Evolutionary conservation across 2,888 invertebrate genomes (phyloP).

Genomic region (Serrognathus titanus): DNA sequence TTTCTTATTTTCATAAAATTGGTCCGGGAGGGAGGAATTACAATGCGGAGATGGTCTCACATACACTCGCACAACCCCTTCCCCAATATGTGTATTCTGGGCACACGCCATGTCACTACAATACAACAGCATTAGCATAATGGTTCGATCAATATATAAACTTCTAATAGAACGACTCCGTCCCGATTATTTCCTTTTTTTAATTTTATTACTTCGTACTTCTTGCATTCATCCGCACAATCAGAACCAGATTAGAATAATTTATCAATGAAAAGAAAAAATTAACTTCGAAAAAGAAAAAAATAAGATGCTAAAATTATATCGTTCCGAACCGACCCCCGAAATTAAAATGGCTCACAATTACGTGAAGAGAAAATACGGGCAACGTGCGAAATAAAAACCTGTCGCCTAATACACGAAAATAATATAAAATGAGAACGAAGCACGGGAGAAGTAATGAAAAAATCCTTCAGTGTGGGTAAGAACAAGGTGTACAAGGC

Average conservation of each 20-base stretch:
- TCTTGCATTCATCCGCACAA: neutral
- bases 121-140: constrained; percentile 34
- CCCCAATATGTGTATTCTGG: constrained; percentile 26
- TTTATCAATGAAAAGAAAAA: neutral
- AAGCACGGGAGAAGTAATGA: constrained; percentile 17
- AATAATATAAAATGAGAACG: constrained; percentile 15
- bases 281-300: neutral
- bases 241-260: neutral
- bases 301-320: neutral
- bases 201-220: neutral
- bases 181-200: neutral
- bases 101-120: constrained; percentile 30
- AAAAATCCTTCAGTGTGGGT: constrained; percentile 18
- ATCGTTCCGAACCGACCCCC: neutral
- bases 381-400: neutral
- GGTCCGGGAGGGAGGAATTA: constrained; percentile 31
- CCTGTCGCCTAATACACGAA: constrained; percentile 9
- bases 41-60: constrained; percentile 28
- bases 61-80: constrained; percentile 23
- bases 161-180: constrained; percentile 11
- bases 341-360: neutral
- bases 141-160: constrained; percentile 33
- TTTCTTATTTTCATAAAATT: constrained; percentile 38
- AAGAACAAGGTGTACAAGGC: constrained; percentile 21
- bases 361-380: neutral